Evolutionary conservation across 2,113 vertebrate species (phyloP).

Genomic region (Pluvianellus socialis): DNA sequence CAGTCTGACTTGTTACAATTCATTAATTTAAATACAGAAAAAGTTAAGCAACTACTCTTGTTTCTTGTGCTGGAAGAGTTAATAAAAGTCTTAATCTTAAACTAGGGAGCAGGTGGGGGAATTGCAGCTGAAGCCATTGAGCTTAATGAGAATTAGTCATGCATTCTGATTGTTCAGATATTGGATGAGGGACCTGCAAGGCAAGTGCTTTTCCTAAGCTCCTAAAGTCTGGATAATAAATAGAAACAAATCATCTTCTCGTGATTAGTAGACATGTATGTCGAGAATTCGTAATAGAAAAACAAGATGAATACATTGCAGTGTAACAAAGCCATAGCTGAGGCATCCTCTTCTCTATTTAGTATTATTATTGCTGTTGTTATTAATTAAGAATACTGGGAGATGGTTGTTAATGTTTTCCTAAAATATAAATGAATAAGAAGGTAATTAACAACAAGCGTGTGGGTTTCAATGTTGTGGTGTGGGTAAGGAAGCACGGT

Average conservation of each 20-base stretch:
- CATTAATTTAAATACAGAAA: neutral
- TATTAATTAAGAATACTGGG: neutral
- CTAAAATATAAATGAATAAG: neutral
- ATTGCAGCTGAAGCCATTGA: conserved; percentile 14
- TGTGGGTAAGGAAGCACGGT: neutral
- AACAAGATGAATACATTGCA: neutral
- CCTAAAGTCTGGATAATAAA: conserved; percentile 34
- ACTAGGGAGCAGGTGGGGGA: conserved; percentile 43
- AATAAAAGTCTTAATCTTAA: conserved; percentile 6
- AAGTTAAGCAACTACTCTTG: neutral
- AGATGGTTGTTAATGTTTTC: neutral
- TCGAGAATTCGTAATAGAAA: neutral
- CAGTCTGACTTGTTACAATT: neutral
- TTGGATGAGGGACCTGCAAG: conserved; percentile 32
- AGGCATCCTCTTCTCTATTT: neutral
- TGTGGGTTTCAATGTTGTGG: neutral
- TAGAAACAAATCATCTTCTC: conserved; percentile 41
- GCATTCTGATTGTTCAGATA: conserved; percentile 20
- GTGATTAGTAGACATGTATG: neutral
- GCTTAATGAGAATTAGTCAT: conserved; percentile 39
- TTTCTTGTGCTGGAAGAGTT: conserved; percentile 3
- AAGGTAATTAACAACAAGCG: neutral
- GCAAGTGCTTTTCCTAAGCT: conserved; percentile 50
- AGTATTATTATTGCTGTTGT: neutral
- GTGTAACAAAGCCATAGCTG: neutral